These are phyloP conservation scores for Germaria angustata DNA, from an alignment of 2,888 invertebrate species.

Conservation along the genomic window DNA sequence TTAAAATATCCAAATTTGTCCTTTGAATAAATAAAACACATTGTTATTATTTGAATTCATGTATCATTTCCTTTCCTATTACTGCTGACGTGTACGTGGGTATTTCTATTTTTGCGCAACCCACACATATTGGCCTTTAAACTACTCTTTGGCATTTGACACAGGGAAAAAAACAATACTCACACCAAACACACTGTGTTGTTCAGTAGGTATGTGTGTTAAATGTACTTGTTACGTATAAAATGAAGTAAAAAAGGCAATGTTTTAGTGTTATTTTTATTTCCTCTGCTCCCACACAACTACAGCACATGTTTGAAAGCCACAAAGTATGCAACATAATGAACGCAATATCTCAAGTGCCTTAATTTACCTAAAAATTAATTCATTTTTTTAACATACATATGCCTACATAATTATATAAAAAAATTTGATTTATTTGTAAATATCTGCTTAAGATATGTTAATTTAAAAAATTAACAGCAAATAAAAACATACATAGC, in stretches of 20 bases:
- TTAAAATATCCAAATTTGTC: no score
- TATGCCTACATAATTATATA: no score
- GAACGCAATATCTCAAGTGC: no score
- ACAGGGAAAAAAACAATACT: neutral
- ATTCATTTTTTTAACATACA: no score
- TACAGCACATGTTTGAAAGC: conserved; percentile 30
- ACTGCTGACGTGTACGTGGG: neutral
- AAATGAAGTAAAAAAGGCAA: conserved; percentile 38
- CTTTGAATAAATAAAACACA: no score
- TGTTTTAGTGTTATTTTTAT: neutral
- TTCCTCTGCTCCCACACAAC: conserved; percentile 26
- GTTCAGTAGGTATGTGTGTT: neutral
- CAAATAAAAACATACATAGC: no score
- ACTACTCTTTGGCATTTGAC: conserved; percentile 46
- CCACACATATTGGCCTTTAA: conserved; percentile 54
- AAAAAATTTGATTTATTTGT: no score
- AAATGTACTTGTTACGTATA: conserved; percentile 11
- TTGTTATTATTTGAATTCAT: no score
- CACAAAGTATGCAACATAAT: conserved; percentile 49
- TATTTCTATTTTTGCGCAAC: neutral
- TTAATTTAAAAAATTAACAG: no score
- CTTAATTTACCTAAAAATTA: no score
- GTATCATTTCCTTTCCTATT: conserved; percentile 20
- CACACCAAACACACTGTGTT: neutral
- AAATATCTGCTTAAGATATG: no score